Base-by-base conservation (phyloP, 2,113 vertebrate genomes). In the Columba livia region DNA sequence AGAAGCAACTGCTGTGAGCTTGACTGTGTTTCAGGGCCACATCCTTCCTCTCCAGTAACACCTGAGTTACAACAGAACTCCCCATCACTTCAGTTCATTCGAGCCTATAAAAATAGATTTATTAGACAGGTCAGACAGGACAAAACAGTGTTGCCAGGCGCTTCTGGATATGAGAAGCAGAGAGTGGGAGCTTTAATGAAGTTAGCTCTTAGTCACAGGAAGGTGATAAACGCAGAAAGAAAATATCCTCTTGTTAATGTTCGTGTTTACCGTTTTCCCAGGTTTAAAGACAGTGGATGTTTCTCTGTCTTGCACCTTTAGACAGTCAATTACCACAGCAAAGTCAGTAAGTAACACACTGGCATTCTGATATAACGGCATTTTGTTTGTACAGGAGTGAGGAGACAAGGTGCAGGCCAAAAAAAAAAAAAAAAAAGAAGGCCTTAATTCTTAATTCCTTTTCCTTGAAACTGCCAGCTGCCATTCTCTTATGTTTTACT, bases 101-200 rank as follows among this genome's bases (percentile, higher is more conserved):
- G 67, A 72, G 67, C 28, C 31, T 60, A 56, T 40, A 74, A 91
- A 88, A 73, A 92, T 77, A 72, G 60, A 73, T 21, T 29, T 56
- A 62, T 90, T 84, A 78, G 53, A 53, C 66, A 58, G 1, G 0
- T 50, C 82, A 73, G 17, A 69, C 2, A 6, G 56, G 62, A 75
- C 25, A 85, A 71, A 79, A 57, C 23, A 73, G 29, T 60, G 57
- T 65, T 95, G 54, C 50, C 80, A 95, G 62, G 64, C 75, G 78
- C 65, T 94, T 84, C 73, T 79, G 50, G 80, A 69, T 87, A 82
- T 54, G 88, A 94, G 87, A 92, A 92, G 24, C 61, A 81, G 42
- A 62, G 82, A 87, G 79, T 10, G 31, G 25, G 31, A 87, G 61
- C 72, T 92, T 87, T 95, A 91, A 80, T 88, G 34, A 74, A 88